Conservation (phyloP, 2,113 vertebrate genomes). For the Heterocephalus glaber region DNA sequence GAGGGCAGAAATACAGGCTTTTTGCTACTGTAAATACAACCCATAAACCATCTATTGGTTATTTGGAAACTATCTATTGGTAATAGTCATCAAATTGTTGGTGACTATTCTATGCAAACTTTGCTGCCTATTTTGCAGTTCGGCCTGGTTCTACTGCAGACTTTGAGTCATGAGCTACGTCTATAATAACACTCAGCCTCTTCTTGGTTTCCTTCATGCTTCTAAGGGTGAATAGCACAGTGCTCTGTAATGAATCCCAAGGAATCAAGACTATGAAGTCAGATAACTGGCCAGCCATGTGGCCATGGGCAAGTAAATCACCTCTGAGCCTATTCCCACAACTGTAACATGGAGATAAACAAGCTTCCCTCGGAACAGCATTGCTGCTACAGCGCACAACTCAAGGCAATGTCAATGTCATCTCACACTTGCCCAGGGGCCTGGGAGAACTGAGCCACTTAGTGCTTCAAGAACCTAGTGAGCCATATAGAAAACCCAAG, state of each 20-base stretch:
- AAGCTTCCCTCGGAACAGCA: not conserved
- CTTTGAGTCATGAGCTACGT: not conserved
- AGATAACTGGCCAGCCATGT: not conserved
- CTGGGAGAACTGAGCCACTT: not conserved
- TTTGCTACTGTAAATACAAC: not conserved
- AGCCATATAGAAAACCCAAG: not conserved
- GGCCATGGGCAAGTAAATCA: not conserved
- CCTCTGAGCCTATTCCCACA: not conserved
- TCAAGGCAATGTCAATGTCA: not conserved
- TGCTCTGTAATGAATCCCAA: not conserved
- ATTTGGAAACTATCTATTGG: too few species aligned
- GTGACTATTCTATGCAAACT: not conserved
- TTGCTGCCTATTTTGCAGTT: not conserved
- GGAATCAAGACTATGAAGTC: not conserved
- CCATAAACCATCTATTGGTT: not conserved
- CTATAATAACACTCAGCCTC: not conserved
- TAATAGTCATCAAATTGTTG: not conserved
- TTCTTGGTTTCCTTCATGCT: not conserved
- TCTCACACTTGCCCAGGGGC: not conserved
- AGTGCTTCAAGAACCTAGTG: not conserved
- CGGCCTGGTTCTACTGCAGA: not conserved
- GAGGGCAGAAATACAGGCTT: not conserved
- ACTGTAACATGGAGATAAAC: not conserved
- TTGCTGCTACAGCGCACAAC: too few species aligned
- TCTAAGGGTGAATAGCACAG: not conserved